These are phyloP conservation scores for Drosophila yakuba DNA, from an alignment of 1,140 invertebrate species.

Conservation along the genomic window DNA sequence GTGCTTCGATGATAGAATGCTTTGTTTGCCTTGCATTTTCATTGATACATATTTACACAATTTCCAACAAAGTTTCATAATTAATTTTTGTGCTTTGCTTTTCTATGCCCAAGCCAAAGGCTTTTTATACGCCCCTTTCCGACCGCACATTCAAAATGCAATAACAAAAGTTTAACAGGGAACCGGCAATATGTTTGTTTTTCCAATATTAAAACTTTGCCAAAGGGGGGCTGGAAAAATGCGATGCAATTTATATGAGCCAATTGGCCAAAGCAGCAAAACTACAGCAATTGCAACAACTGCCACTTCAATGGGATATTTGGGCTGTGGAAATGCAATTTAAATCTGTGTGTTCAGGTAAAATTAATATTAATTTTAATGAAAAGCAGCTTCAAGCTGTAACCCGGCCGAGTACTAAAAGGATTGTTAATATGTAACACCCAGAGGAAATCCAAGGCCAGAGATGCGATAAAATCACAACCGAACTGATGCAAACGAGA, in stretches of 20 bases:
- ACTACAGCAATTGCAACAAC: slow-evolving; percentile 36
- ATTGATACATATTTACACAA: slow-evolving; percentile 48
- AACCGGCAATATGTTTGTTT: slow-evolving; percentile 47
- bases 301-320: slow-evolving; percentile 41
- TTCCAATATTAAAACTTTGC: slow-evolving; percentile 71
- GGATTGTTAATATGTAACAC: slow-evolving; percentile 46
- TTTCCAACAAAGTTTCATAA: slow-evolving; percentile 68
- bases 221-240: slow-evolving; percentile 37
- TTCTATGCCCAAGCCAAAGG: slow-evolving; percentile 58
- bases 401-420: slow-evolving; percentile 11
- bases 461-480: not conserved
- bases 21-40: slow-evolving; percentile 51
- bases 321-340: slow-evolving; percentile 46
- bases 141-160: slow-evolving; percentile 52
- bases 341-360: slow-evolving; percentile 37
- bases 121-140: not conserved
- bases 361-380: slow-evolving; percentile 73
- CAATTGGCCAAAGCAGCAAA: slow-evolving; percentile 52
- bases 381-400: slow-evolving; percentile 44
- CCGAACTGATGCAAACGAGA: slow-evolving; percentile 5
- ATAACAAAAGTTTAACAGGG: slow-evolving; percentile 42
- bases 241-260: slow-evolving; percentile 62
- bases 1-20: slow-evolving; percentile 8
- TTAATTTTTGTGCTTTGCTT: slow-evolving; percentile 75
- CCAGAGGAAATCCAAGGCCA: not conserved